A percentile compares a stretch with the other conserved stretches of the same genome.
These are phyloP conservation scores for Emydura subglobosa DNA, from an alignment of 2,113 vertebrate species.

Conservation along the genomic window DNA sequence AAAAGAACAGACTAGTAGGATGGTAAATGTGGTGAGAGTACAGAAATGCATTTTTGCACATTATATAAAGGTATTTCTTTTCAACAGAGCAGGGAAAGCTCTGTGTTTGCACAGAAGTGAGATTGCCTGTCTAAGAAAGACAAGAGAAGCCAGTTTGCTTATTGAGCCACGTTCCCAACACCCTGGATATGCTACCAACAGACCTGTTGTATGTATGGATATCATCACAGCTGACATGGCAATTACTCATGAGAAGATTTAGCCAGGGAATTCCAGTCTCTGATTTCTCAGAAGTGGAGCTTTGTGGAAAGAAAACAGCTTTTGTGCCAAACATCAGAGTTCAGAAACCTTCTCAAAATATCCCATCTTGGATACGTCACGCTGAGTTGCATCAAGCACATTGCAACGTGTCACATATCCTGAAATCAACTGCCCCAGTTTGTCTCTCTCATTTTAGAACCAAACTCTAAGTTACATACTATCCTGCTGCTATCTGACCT, in stretches of 20 bases:
- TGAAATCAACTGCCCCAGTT: not conserved
- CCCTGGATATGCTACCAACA: not conserved
- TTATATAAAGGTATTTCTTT: not conserved
- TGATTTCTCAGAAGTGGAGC: not conserved
- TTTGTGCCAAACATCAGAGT: not conserved
- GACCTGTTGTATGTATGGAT: fast-evolving
- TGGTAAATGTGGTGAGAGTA: not conserved
- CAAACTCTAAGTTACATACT: not conserved
- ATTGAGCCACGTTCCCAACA: not conserved
- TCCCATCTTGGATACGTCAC: not conserved
- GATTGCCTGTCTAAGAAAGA: not conserved
- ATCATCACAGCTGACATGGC: not conserved
- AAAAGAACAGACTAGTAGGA: not conserved
- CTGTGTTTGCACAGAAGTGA: not conserved
- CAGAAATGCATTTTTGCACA: fast-evolving
- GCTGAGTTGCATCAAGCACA: not conserved
- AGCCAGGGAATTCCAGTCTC: not conserved
- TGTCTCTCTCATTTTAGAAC: not conserved
- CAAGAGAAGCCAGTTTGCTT: not conserved
- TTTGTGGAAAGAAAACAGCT: not conserved
- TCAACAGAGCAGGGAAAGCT: not conserved
- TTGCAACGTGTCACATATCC: not conserved
- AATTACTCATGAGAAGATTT: constrained; percentile 1
- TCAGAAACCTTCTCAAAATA: not conserved
- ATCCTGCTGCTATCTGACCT: not conserved